A percentile compares a stretch with the other conserved stretches of the same genome.
Evolutionary conservation across 2,888 invertebrate species (phyloP).

Genomic region (Labia minor): DNA sequence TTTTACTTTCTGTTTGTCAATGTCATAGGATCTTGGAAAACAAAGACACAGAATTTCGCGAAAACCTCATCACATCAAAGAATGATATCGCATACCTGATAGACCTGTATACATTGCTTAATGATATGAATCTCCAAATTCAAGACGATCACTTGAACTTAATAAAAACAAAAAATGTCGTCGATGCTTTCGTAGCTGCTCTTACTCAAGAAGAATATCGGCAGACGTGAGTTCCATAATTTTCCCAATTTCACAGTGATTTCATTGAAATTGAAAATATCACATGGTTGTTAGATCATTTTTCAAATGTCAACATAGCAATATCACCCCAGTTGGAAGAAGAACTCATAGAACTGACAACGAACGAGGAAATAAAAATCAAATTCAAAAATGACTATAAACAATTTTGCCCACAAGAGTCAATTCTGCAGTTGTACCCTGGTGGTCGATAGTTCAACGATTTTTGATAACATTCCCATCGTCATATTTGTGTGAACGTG

Average conservation of each 20-base stretch:
- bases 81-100: constrained; percentile 32
- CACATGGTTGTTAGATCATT: constrained; percentile 25
- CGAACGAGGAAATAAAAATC: constrained; percentile 28
- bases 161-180: constrained; percentile 31
- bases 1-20: too few species aligned
- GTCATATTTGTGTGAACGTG: too few species aligned
- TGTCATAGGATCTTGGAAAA: too few species aligned
- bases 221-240: constrained; percentile 27
- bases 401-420: too few species aligned
- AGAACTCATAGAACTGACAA: constrained; percentile 28
- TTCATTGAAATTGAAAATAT: constrained; percentile 21
- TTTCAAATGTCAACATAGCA: constrained; percentile 25
- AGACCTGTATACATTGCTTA: constrained; percentile 30
- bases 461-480: too few species aligned
- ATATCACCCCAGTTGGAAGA: constrained; percentile 26
- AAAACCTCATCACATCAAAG: constrained; percentile 27
- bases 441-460: too few species aligned
- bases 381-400: constrained; percentile 16
- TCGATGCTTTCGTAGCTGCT: constrained; percentile 29
- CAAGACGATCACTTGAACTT: constrained; percentile 30
- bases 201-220: constrained; percentile 29
- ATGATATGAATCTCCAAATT: constrained; percentile 29
- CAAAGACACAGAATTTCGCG: too few species aligned
- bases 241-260: constrained; percentile 21
- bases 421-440: too few species aligned